Base-by-base conservation (phyloP, 1,140 invertebrate species). In the Trichoplusia ni region DNA sequence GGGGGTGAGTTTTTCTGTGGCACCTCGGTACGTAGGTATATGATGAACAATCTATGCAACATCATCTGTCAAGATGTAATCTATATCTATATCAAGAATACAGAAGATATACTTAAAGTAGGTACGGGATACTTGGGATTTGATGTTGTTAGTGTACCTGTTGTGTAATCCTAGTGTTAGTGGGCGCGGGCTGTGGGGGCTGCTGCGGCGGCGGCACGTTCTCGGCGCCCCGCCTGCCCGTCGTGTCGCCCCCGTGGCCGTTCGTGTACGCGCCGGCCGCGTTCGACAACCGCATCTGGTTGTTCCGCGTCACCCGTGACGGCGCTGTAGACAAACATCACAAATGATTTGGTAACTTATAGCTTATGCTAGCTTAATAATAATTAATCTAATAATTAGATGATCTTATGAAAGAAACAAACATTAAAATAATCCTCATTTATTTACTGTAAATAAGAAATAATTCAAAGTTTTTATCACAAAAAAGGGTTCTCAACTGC, bases 241-340 rank as follows among this genome's bases (percentile, higher is more conserved):
- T 91, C 44, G 90, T 91, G 75, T 91, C 90, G 35, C 87, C 87
- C 47, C 88, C 85, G 69, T 91, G 90, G 0, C 90, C 90, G 67
- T 90, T 90, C 46, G 87, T 90, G 75, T 87, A 87, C 53, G 80
- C 84, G 33, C 84, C 82, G 40, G 74, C 79, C 79, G 68, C 84
- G 69, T 90, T 90, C 64, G 90, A 86, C 71, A 82, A 51, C 21
- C 90, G 89, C 84, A 86, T 86, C 80, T 88, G 88, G 60, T 90
- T 90, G 78, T 90, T 91, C 65, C 89, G 84, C 40, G 88, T 90
- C 44, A 87, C 77, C 19, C 90, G 82, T n/a, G 81, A 69, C 51
- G 88, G 80, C 68, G 86, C 88, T 85, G 80, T 4, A 71, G 78
- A 62, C 25, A 44, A 58, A 4, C n/a, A n/a, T n/a, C n/a, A n/a